Base-by-base conservation (phyloP, 1,140 invertebrate genomes). In the Ceratina calcarata region DNA sequence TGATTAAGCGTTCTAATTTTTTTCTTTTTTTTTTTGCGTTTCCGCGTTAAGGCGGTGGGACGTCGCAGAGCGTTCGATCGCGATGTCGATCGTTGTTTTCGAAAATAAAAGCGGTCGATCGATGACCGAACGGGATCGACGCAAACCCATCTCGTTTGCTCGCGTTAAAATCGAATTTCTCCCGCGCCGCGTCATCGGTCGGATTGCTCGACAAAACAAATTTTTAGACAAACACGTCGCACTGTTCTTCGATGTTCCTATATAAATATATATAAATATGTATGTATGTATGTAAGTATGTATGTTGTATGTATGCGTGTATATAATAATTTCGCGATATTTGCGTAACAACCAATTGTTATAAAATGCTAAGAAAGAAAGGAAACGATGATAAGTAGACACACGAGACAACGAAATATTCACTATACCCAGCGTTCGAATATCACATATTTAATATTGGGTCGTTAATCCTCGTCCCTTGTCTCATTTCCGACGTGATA, bases 161-260 rank as follows among this genome's bases (percentile, higher is more conserved):
- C 3, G 10, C 22, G 6, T 45, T 45, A 45, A 45, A 45, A 45
- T 45, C 37, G 10, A 45, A 45, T 45, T 45, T 45, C 6, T 45
- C 37, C 10, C 37, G 37, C 10, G 6, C 45, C 12, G 13, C 32
- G n/a, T 37, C 55, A 45, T 66, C 76, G 66, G 12, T 49, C 55
- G 22, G 51, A 3, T 18, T 2, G 60, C 72, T 75, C 66, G 72
- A 69, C 32, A 13, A 55, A 65, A 66, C 71, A 45, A 45, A 45
- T 45, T 53, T 62, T 64, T 49, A 71, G 20, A 79, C 51, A 70
- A 51, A 71, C n/a, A 16, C 32, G 27, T 71, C 22, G 51, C 55
- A 37, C 49, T 58, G 53, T 72, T 79, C 57, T 58, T 83, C 61
- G 82, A 86, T 81, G 85, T 86, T 86, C 85, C 84, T 86, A 81